Base-by-base conservation (phyloP, 1,140 invertebrate genomes). In the Drosophila burlai region DNA sequence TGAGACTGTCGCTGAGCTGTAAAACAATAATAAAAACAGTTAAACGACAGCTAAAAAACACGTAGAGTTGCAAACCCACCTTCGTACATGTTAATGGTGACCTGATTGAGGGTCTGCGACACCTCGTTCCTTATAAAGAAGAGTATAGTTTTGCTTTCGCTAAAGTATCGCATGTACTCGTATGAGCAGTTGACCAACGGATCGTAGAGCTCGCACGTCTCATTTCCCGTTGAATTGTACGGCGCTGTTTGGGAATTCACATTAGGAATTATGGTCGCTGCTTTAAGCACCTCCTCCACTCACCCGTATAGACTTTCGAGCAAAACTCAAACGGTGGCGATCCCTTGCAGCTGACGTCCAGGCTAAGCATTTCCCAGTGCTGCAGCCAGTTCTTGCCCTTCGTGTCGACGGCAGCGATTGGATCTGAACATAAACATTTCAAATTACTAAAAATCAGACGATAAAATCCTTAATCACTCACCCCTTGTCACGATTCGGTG, bases 81-180 rank as follows among this genome's bases (percentile, higher is more conserved):
- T 95, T 97, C 95, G 92, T 97, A 97, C 90, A 97, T 95, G 80
- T 96, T 97, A 34, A 98, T 95, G 21, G 95, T 95, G 26, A 97
- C 93, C 47, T 95, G 95, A 68, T 95, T 95, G 16, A 96, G 94
- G 54, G 93, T 94, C 75, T 94, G 95, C 4, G 94, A 95, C 18
- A 97, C 94, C 66, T 96, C 95, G 93, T 97, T 97, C 60, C 94
- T 93, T 42, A 97, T 93, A 42, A 97, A 95, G 38, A 97, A 95
- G 29, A 97, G 82, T 49, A 97, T 94, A 0, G 96, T 97, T 77
- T 97, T 92, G 71, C 91, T 93, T 36, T 93, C 91, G 2, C 46
- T 10, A 16, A 97, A 96, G 84, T 96, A 97, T 69, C 95, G 95
- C 3, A 93, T 91, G 21, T 96, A 94, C 0, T 93, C 92, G 81